Percentiles rank a stretch among this genome's conserved stretches.
Evolutionary conservation across 1,140 invertebrate species (phyloP).

Genomic region (Colletes latitarsis): DNA sequence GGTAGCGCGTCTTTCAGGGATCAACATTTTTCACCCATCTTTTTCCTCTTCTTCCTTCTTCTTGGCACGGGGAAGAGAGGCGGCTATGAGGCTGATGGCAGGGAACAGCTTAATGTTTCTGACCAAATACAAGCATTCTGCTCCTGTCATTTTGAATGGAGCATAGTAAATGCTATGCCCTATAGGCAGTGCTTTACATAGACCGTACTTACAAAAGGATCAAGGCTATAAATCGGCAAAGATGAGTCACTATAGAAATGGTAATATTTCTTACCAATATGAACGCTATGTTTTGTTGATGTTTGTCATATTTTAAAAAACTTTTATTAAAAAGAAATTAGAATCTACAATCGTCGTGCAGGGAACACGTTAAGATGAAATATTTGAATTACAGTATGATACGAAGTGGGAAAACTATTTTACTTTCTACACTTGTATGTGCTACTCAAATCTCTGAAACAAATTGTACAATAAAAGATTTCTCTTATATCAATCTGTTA

Average conservation of each 20-base stretch:
- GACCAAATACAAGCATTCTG: slow-evolving; percentile 6
- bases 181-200: slow-evolving; percentile 4
- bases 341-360: neutral
- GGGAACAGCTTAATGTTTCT: slow-evolving; percentile 59
- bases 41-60: slow-evolving; percentile 69
- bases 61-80: slow-evolving; percentile 60
- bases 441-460: slow-evolving; percentile 26
- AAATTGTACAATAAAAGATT: slow-evolving; percentile 45
- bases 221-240: slow-evolving; percentile 44
- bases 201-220: slow-evolving; percentile 31
- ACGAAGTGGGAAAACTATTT: slow-evolving; percentile 33
- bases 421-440: slow-evolving; percentile 32
- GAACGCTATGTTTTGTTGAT: slow-evolving; percentile 50
- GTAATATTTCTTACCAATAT: slow-evolving; percentile 49
- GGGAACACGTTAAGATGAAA: slow-evolving; percentile 20
- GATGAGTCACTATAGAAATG: slow-evolving; percentile 34
- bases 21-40: slow-evolving; percentile 65
- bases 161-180: slow-evolving; percentile 31
- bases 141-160: slow-evolving; percentile 31
- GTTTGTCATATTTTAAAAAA: slow-evolving; percentile 43
- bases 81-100: slow-evolving; percentile 78
- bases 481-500: slow-evolving; percentile 33
- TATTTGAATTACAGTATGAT: slow-evolving; percentile 14
- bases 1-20: slow-evolving; percentile 79
- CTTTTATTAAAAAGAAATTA: slow-evolving; percentile 21